Conservation (phyloP, 2,113 vertebrate genomes). For the Pogona vitticeps region DNA sequence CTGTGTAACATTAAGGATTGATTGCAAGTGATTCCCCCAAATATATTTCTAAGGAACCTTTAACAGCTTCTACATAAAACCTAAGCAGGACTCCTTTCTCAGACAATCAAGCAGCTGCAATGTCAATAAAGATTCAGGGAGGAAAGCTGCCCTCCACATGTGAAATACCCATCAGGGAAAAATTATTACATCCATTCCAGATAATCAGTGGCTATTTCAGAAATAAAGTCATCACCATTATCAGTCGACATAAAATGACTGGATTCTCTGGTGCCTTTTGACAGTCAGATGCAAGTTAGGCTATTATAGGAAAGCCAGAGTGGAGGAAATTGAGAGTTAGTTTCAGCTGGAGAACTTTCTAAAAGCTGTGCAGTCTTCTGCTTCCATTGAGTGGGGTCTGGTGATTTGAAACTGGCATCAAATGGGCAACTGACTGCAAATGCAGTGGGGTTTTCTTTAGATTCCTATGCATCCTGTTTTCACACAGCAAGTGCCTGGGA, state of each 20-base stretch:
- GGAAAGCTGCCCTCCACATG: neutral
- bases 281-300: neutral
- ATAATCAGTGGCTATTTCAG: neutral
- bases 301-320: neutral
- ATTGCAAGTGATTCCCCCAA: constrained; percentile 15
- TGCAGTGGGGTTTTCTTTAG: too few relatives aligned
- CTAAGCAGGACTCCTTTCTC: neutral
- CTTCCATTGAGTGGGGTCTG: too few relatives aligned
- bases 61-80: neutral
- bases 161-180: neutral
- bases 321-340: neutral
- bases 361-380: too few relatives aligned
- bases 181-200: neutral
- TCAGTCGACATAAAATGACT: constrained; percentile 5
- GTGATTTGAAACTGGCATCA: too few relatives aligned
- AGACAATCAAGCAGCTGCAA: neutral
- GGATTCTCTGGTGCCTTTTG: neutral
- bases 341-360: too few relatives aligned
- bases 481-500: too few relatives aligned
- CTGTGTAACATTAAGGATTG: constrained; percentile 11
- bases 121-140: neutral
- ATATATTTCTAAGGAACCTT: neutral
- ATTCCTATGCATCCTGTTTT: too few relatives aligned
- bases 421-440: too few relatives aligned
- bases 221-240: constrained; percentile 12